Conservation (phyloP, 2,113 vertebrate species). For the Brienomyrus brachyistius region DNA sequence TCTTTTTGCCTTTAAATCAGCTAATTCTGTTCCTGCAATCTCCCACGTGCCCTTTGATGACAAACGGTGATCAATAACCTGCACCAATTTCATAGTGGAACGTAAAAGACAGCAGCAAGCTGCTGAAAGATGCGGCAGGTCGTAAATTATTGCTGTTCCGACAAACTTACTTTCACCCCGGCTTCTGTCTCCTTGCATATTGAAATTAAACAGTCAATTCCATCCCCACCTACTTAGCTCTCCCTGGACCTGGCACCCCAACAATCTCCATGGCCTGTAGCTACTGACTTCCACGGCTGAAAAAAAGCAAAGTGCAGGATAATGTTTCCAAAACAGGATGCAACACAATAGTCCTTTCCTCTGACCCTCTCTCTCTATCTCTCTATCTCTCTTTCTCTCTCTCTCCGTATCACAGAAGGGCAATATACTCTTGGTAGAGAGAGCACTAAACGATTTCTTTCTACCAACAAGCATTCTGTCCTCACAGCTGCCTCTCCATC, state of each 20-base stretch:
- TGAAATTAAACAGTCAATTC: constrained; percentile 2
- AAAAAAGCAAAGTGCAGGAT: constrained; percentile 29
- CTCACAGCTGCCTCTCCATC: background rate
- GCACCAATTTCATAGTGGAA: background rate
- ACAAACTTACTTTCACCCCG: constrained; percentile 22
- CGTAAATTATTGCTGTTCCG: constrained; percentile 19
- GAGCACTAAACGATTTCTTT: background rate
- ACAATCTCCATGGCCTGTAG: background rate
- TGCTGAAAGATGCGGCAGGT: background rate
- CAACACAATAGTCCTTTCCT: constrained; percentile 37
- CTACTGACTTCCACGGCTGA: background rate
- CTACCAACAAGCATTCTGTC: background rate
- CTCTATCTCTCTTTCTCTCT: constrained; percentile 3
- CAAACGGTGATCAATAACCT: background rate
- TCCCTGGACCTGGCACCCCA: background rate
- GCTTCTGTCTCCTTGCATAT: background rate
- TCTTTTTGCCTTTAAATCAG: background rate
- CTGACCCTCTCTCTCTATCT: constrained; percentile 33
- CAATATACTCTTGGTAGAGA: background rate
- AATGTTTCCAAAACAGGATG: constrained; percentile 42
- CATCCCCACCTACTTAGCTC: background rate
- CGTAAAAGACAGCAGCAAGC: background rate
- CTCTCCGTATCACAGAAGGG: background rate
- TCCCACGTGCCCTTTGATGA: background rate
- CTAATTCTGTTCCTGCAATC: background rate